A percentile compares a stretch with the other conserved stretches of the same genome.
phyloP scores from a whole-genome alignment of 2,113 vertebrate species.

The Xenus cinereus region DNA sequence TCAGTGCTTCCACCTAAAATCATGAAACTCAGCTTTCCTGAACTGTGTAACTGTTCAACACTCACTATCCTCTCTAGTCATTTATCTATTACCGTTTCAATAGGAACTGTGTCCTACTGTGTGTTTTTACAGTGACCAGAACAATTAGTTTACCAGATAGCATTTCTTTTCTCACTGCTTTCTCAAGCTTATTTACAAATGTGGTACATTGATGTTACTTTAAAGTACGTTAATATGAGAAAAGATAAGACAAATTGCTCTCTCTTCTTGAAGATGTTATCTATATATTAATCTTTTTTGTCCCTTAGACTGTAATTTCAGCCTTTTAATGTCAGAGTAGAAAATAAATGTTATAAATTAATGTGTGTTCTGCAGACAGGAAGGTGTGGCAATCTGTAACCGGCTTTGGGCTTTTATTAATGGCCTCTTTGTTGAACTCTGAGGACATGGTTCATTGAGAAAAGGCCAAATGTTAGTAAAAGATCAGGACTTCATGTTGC shows the following conservation, averaged over 20 bases:
- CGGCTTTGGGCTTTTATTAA: conserved; percentile 68
- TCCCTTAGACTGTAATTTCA: conserved; percentile 70
- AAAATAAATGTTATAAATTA: conserved; percentile 70
- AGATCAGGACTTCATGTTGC: neutral
- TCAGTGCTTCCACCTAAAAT: neutral
- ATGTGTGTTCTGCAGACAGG: conserved; percentile 45
- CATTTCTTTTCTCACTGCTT: neutral
- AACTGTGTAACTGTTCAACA: neutral
- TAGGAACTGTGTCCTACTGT: neutral
- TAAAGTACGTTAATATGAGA: conserved; percentile 62
- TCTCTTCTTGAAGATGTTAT: conserved; percentile 56
- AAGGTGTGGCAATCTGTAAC: conserved; percentile 62
- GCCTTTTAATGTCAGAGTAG: conserved; percentile 64
- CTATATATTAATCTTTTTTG: conserved; percentile 19
- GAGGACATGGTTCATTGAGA: conserved; percentile 61
- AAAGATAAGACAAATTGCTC: conserved; percentile 67
- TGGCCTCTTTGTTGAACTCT: conserved; percentile 63
- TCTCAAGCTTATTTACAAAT: neutral
- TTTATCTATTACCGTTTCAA: neutral
- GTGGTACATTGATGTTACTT: conserved; percentile 12
- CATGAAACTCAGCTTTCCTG: neutral
- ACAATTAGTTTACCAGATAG: neutral
- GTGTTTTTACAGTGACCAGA: neutral
- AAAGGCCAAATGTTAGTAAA: conserved; percentile 60
- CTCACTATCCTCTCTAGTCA: neutral